Percentiles rank a stretch among this genome's conserved stretches.
phyloP scores from a whole-genome alignment of 2,113 vertebrate species.

The Strigops habroptila region DNA sequence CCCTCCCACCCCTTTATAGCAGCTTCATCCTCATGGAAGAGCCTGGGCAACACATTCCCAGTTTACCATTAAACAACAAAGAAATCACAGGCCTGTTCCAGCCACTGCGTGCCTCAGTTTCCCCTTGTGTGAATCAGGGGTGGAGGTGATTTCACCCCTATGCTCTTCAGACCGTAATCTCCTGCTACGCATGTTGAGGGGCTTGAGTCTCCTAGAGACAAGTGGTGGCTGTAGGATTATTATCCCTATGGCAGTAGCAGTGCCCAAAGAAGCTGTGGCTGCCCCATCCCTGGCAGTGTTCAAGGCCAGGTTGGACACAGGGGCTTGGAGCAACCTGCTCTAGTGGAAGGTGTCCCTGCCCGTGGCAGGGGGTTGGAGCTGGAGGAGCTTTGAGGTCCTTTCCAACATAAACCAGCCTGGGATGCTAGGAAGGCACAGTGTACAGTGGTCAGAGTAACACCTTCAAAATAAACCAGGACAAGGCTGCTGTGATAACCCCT shows the following conservation, averaged over 20 bases:
- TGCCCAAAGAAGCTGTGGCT: not conserved
- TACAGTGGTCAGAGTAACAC: not conserved
- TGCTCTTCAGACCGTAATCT: not conserved
- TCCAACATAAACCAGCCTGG: not conserved
- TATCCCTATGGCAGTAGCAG: not conserved
- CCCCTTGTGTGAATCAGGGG: not conserved
- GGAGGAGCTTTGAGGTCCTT: not conserved
- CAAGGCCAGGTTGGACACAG: not conserved
- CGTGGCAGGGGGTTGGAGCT: not conserved
- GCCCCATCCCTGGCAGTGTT: not conserved
- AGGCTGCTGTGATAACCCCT: not conserved
- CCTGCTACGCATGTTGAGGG: fast-evolving
- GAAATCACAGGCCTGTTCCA: too few relatives aligned
- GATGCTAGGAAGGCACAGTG: not conserved
- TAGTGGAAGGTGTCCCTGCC: not conserved
- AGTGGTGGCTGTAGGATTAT: not conserved
- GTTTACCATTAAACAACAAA: too few relatives aligned
- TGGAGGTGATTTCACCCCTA: not conserved
- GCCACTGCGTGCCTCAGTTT: not conserved
- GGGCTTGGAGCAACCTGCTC: not conserved
- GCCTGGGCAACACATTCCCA: not conserved
- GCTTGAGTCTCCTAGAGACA: not conserved
- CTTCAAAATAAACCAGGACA: not conserved
- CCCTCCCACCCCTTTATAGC: not conserved
- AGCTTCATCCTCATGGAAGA: not conserved